Conservation (phyloP, 2,888 invertebrate genomes). For the Himalopsyche tibetana region DNA sequence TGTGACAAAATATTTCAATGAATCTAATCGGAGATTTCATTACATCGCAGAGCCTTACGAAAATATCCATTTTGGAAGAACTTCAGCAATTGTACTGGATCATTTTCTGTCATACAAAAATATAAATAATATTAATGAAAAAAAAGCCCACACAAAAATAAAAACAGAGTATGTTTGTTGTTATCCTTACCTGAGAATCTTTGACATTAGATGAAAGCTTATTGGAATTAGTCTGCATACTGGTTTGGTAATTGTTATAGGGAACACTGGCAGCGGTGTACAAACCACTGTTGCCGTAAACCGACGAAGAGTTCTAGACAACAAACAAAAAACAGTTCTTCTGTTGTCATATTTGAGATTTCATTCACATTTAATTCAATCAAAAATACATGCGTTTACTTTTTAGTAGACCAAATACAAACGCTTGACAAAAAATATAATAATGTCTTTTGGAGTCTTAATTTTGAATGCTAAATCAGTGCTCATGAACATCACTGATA, state of each 20-base stretch:
- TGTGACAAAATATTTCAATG: too few species aligned
- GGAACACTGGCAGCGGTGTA: constrained; percentile 71
- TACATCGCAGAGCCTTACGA: background rate
- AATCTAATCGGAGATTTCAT: background rate
- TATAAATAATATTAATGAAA: background rate
- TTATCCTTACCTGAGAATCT: constrained; percentile 62
- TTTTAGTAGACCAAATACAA: too few species aligned
- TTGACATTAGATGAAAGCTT: constrained; percentile 65
- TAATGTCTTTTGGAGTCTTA: too few species aligned
- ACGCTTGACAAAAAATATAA: too few species aligned
- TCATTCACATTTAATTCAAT: background rate
- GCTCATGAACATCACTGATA: too few species aligned
- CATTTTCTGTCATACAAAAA: background rate
- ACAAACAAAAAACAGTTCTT: constrained; percentile 49
- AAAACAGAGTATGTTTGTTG: constrained; percentile 19
- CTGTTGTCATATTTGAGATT: constrained; percentile 25
- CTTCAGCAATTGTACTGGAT: background rate
- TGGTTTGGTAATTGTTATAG: constrained; percentile 64
- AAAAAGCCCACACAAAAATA: constrained; percentile 15
- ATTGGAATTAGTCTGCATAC: constrained; percentile 62
- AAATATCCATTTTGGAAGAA: too few species aligned
- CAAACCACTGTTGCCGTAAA: constrained; percentile 74
- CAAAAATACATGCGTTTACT: constrained; percentile 15
- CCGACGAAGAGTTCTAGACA: constrained; percentile 73
- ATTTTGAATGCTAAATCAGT: too few species aligned